A percentile compares a stretch with the other conserved stretches of the same genome.
phyloP scores from a whole-genome alignment of 2,113 vertebrate genomes.

The Carassius gibelio region DNA sequence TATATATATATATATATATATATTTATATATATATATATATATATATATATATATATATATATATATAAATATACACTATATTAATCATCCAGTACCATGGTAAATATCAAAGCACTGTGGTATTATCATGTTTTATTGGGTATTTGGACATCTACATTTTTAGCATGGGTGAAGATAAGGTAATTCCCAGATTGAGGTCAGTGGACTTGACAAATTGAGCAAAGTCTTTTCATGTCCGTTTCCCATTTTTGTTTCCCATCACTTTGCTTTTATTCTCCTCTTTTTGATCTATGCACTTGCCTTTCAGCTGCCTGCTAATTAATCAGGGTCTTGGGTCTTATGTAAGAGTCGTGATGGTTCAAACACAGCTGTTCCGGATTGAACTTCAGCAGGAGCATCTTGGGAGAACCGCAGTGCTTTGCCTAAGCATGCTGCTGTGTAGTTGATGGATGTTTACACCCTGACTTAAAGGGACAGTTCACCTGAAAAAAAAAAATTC shows the following conservation, averaged over 20 bases:
- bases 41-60: too few species aligned
- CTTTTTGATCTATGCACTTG: slow-evolving; percentile 19
- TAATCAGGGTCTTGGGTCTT: slow-evolving; percentile 33
- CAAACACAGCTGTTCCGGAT: slow-evolving; percentile 18
- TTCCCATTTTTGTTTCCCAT: slow-evolving; percentile 1
- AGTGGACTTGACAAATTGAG: neutral
- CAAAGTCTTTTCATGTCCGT: neutral
- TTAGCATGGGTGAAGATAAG: neutral
- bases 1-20: too few species aligned
- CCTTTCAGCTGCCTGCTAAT: slow-evolving; percentile 28
- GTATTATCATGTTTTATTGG: neutral
- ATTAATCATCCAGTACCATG: neutral
- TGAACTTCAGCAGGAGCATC: slow-evolving; percentile 15
- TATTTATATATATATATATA: too few species aligned
- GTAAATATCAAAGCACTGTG: neutral
- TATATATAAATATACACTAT: too few species aligned
- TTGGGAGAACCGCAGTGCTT: slow-evolving; percentile 29
- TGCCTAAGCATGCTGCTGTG: slow-evolving; percentile 18
- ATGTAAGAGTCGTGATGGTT: slow-evolving; percentile 9
- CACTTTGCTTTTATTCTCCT: neutral
- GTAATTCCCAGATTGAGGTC: neutral
- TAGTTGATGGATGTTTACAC: neutral
- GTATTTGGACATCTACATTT: neutral
- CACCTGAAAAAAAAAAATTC: neutral
- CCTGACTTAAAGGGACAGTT: neutral